Percentiles rank a stretch among this genome's conserved stretches.
Evolutionary conservation across 2,113 vertebrate genomes (phyloP).

Genomic region (Tachysurus fulvidraco): DNA sequence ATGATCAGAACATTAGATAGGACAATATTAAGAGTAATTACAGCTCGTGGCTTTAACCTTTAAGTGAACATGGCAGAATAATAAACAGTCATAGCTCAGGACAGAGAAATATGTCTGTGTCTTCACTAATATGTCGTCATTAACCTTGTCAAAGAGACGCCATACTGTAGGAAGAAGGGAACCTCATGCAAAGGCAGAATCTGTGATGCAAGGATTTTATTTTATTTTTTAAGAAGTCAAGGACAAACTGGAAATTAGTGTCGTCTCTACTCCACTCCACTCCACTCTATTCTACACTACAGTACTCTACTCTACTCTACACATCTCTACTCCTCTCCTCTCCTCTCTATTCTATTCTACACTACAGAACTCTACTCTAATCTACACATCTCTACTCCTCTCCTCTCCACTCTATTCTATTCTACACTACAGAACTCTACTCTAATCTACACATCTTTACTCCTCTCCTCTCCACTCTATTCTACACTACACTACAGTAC

Average conservation of each 20-base stretch:
- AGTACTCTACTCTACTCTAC: constrained; percentile 11
- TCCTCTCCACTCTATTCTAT: too few relatives aligned
- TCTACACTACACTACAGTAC: too few relatives aligned
- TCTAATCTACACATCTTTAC: too few relatives aligned
- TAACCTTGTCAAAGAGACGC: constrained; percentile 49
- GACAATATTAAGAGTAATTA: constrained; percentile 51
- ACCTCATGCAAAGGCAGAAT: constrained; percentile 7
- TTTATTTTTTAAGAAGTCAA: constrained; percentile 53
- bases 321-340: too few relatives aligned
- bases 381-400: too few relatives aligned
- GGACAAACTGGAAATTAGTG: constrained; percentile 67
- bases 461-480: too few relatives aligned
- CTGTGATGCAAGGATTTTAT: neutral
- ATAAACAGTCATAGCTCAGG: constrained; percentile 47
- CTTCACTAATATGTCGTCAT: constrained; percentile 43
- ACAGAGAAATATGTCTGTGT: constrained; percentile 44
- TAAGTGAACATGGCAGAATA: constrained; percentile 39
- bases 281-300: neutral
- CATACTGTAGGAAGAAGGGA: constrained; percentile 26
- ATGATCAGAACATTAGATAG: constrained; percentile 43
- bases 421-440: too few relatives aligned
- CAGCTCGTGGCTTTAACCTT: constrained; percentile 53
- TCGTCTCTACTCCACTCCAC: neutral
- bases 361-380: too few relatives aligned
- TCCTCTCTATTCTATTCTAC: too few relatives aligned